These are phyloP conservation scores for Eupithecia centaureata DNA, from an alignment of 2,888 invertebrate species.

Conservation along the genomic window DNA sequence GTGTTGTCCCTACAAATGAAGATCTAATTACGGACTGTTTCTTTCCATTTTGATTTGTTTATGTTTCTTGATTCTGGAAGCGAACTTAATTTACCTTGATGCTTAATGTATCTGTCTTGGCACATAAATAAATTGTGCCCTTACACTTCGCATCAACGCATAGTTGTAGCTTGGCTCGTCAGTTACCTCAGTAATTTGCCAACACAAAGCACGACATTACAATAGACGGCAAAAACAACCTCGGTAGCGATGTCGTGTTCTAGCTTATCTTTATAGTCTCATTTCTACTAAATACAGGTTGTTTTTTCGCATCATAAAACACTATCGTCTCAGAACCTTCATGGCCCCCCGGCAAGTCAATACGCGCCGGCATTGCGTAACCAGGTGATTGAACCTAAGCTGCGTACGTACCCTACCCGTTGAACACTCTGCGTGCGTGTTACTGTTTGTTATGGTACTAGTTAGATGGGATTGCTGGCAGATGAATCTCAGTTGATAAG, in stretches of 20 bases:
- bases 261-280: conserved; percentile 1
- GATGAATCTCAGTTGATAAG: conserved; percentile 10
- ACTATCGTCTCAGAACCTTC: conserved; percentile 14
- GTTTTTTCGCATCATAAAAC: conserved; percentile 18
- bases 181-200: background rate
- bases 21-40: conserved; percentile 31
- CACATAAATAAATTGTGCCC: background rate
- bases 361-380: conserved; percentile 40
- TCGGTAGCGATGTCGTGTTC: background rate
- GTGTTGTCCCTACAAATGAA: conserved; percentile 25
- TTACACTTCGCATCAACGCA: background rate
- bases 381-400: conserved; percentile 44
- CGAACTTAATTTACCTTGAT: background rate
- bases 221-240: conserved; percentile 4
- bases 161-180: background rate
- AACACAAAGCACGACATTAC: background rate
- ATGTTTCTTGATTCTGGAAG: background rate
- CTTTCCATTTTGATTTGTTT: conserved; percentile 11
- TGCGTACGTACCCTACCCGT: conserved; percentile 37
- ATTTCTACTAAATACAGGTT: conserved; percentile 7
- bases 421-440: conserved; percentile 24
- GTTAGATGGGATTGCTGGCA: conserved; percentile 23
- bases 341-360: conserved; percentile 26
- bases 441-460: conserved; percentile 26
- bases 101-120: background rate